Conservation (phyloP, 2,888 invertebrate genomes). For the Lepeophtheirus nordmannii region DNA sequence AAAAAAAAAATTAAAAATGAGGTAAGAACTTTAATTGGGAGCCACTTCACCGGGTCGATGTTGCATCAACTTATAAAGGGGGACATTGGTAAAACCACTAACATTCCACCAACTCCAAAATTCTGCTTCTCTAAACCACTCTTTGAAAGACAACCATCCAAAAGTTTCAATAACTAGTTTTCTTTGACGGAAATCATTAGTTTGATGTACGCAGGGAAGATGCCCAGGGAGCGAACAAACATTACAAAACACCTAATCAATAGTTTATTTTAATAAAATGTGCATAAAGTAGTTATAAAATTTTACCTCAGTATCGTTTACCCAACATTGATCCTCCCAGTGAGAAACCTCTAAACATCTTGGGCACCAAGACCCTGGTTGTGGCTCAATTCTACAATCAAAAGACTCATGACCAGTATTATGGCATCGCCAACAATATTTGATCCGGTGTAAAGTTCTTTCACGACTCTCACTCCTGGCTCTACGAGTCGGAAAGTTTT, state of each 20-base stretch:
- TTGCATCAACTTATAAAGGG: slow-evolving; percentile 21
- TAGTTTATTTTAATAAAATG: background rate
- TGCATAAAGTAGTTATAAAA: background rate
- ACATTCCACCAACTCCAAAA: slow-evolving; percentile 23
- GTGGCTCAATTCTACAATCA: slow-evolving; percentile 15
- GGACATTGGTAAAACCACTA: slow-evolving; percentile 18
- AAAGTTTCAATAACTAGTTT: slow-evolving; percentile 21
- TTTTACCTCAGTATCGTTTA: slow-evolving; percentile 9
- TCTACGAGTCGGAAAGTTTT: background rate
- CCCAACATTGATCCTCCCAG: slow-evolving; percentile 23
- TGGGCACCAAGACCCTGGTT: slow-evolving; percentile 22
- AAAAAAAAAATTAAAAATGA: too few species aligned
- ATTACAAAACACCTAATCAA: slow-evolving; percentile 13
- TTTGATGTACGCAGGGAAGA: slow-evolving; percentile 22
- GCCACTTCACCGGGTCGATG: background rate
- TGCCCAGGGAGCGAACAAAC: slow-evolving; percentile 19
- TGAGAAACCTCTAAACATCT: slow-evolving; percentile 18
- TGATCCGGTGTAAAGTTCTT: slow-evolving; percentile 6
- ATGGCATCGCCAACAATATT: slow-evolving; percentile 24
- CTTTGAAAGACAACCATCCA: slow-evolving; percentile 23
- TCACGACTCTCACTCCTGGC: slow-evolving; percentile 10
- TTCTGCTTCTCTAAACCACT: slow-evolving; percentile 16
- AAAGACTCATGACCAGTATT: slow-evolving; percentile 21
- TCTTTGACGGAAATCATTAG: slow-evolving; percentile 17
- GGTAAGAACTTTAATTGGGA: too few species aligned